Percentiles rank a stretch among this genome's conserved stretches.
Conservation (phyloP, 2,113 vertebrate species). For the Ibidorhyncha struthersii region DNA sequence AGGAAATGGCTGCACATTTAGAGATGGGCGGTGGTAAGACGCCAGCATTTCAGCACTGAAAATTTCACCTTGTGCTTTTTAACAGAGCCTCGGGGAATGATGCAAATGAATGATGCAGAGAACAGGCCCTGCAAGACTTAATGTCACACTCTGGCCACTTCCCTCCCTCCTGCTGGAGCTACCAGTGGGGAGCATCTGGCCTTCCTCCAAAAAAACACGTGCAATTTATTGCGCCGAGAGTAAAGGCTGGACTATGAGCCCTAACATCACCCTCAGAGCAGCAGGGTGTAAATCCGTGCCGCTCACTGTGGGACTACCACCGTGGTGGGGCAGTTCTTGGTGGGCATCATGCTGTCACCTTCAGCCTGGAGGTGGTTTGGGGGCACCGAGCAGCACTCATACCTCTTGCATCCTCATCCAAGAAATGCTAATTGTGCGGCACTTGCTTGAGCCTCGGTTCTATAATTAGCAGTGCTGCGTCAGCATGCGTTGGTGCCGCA, state of each 20-base stretch:
- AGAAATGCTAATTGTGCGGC: background rate
- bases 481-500: background rate
- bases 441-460: background rate
- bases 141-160: background rate
- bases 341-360: background rate
- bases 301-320: accelerated
- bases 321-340: accelerated
- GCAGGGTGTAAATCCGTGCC: accelerated
- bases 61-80: background rate
- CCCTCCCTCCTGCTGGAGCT: background rate
- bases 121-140: background rate
- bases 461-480: conserved; percentile 21
- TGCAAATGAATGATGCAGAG: accelerated
- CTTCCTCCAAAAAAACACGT: background rate
- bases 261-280: background rate
- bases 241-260: background rate
- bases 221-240: background rate
- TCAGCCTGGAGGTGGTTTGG: background rate
- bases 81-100: background rate
- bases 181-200: background rate
- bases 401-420: background rate
- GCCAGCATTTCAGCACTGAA: background rate
- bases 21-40: background rate
- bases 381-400: background rate
- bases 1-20: background rate